Evolutionary conservation across 2,888 invertebrate genomes (phyloP), one percentile per base, ranked within the genome.

Genomic region (Drosophila lacicola): DNA sequence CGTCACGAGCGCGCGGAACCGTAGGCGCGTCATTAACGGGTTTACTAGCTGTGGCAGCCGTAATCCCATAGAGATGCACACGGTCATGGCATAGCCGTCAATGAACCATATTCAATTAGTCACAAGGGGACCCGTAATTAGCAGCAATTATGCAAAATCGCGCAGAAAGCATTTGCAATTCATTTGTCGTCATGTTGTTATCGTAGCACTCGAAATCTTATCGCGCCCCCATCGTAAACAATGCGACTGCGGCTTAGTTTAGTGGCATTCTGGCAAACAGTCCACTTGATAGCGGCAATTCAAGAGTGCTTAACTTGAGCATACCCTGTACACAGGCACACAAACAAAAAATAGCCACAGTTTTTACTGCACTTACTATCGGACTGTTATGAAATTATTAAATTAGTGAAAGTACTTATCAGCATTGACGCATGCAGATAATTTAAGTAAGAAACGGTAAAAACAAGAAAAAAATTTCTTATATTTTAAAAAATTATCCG

Each of bases 91-190:
- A 25, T 6, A 25, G 25, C 25, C 25, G 25, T 1, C 25, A 25
- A 25, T 25, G 29, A 29, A 29, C 8, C 29, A 8, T 29, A 29
- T 29, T 29, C 29, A 63, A 55, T 77, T 74, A 76, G 81, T 86
- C 86, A 82, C 83, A 83, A 63, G 70, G 65, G 13, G 36, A 3
- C 8, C 8, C 21, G 56, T 58, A 79, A 82, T 82, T 82, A 85
- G 70, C 81, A 56, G 51, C 50, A 83, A 66, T 78, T 74, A 62
- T 67, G 54, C 51, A 25, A 63, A 74, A 41, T 61, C 21, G 37
- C n/a, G 10, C 8, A 29, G 37, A 54, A 29, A 47, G 11, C 19
- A 47, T 45, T 13, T 45, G 19, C 33, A 25, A 33, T 44, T 50
- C 39, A 45, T 53, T 56, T 77, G 69, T 77, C 73, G 75, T 73